Evolutionary conservation across 2,888 invertebrate genomes (phyloP), one percentile per base, ranked within the genome.

Genomic region (Drosophila austrosaltans): DNA sequence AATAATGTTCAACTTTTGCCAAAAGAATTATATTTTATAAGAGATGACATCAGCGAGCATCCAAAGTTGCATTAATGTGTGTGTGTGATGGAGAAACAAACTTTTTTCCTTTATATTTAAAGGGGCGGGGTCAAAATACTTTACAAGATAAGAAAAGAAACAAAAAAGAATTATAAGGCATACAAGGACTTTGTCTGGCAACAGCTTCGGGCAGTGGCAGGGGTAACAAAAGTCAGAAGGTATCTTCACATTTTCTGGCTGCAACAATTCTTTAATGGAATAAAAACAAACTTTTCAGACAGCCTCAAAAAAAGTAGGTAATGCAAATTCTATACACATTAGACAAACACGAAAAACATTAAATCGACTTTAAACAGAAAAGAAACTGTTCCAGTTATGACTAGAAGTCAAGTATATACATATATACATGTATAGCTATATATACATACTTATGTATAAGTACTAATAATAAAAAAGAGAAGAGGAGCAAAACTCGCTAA

Each of bases 231-330:
- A 16, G 1, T n/a, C 3, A 10, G 12, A 48, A 53, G 12, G n/a
- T 8, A 22, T 58, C 40, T 28, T n/a, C 63, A 53, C 20, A 40
- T 56, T 59, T 58, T 22, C 65, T 56, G 22, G 7, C 54, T 66
- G 72, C 82, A 74, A 85, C 79, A 77, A 71, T 69, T 81, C 25
- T 32, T 36, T 25, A 63, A 68, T 78, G 81, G 75, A 86, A 84
- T 86, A 88, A 83, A 84, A 83, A 84, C 16, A 88, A 85, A 88
- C 83, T 81, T 88, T 86, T 78, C 76, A 82, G 84, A 85, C 83
- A 74, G 72, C 69, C 76, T 48, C 12, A 53, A 28, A 60, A 16
- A 60, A 70, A 78, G 71, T 53, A 68, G 75, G 87, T 79, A 76
- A 81, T 83, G 84, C 77, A 79, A 86, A 87, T 83, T 77, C 77